A percentile compares a stretch with the other conserved stretches of the same genome.
Conservation (phyloP, 2,888 invertebrate species). For the Siphonodentalium dalli region DNA sequence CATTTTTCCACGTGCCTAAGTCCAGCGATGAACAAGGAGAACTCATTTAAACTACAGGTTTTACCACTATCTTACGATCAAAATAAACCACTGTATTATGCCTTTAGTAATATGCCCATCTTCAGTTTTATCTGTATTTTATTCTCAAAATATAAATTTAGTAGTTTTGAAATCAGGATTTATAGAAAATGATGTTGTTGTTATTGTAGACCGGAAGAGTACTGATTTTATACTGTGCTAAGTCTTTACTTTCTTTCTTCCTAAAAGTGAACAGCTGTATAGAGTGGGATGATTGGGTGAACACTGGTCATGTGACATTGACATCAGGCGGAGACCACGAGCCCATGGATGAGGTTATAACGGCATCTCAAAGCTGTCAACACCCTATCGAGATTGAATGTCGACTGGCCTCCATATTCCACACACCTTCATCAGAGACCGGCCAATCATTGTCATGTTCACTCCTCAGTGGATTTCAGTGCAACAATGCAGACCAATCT, state of each 20-base stretch:
- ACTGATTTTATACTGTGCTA: background rate
- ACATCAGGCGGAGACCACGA: conserved; percentile 50
- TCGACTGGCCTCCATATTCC: conserved; percentile 41
- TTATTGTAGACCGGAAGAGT: no score
- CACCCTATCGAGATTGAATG: conserved; percentile 56
- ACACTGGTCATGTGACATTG: conserved; percentile 43
- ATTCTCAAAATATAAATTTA: no score
- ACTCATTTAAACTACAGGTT: no score
- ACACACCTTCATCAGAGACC: conserved; percentile 35
- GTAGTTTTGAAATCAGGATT: no score
- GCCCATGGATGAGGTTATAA: conserved; percentile 45
- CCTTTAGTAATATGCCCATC: no score
- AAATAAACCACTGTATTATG: no score
- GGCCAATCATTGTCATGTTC: conserved; percentile 51
- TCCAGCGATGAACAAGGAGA: no score
- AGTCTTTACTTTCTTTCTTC: background rate
- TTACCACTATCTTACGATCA: no score
- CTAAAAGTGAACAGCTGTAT: conserved; percentile 42
- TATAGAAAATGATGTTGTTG: no score
- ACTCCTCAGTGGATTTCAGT: conserved; percentile 77
- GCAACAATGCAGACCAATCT: conserved; percentile 65
- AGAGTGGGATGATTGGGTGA: conserved; percentile 56
- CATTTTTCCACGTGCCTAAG: no score
- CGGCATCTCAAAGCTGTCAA: conserved; percentile 36
- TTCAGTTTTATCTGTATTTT: no score